Base-by-base conservation (phyloP, 2,113 vertebrate species). In the Tachycineta bicolor region DNA sequence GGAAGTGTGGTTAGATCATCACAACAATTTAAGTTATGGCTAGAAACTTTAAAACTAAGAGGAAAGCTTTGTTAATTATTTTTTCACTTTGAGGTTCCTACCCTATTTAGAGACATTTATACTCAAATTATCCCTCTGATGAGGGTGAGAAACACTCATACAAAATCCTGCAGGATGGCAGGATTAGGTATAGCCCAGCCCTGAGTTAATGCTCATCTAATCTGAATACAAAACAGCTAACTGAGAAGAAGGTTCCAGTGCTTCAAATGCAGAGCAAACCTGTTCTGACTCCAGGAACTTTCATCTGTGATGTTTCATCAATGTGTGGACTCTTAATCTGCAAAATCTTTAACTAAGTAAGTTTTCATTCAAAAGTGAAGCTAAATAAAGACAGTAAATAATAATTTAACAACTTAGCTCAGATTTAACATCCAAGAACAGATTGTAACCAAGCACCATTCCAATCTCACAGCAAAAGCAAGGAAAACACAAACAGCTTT, bases 401-500 rank as follows among this genome's bases (percentile, higher is more conserved):
- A 91, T 53, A 91, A 96, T 37, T 87, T 76, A 91, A 76, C 64
- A 80, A 58, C 43, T 63, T 80, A 83, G 9, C 73, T 91, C 81
- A 74, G 86, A 89, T 69, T 92, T 63, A 84, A 87, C 76, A 93
- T 49, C 44, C 34, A 78, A 71, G 88, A 92, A 60, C 65, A 92
- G 58, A 82, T 37, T 91, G 93, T 71, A 95, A 91, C 60, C 0
- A 11, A 95, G 77, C 31, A 86, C 52, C n/a, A 4, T 37, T 77
- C 44, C 92, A 81, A 69, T 78, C 11, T 71, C 80, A 89, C 71
- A 90, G 78, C 79, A 86, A 91, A 90, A 83, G 77, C 67, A 73
- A 90, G 39, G 58, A 31, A 92, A 92, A 93, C 24, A 43, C 4
- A 49, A 93, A 90, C 68, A 83, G 50, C 28, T 90, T 92, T 71